A percentile compares a stretch with the other conserved stretches of the same genome.
phyloP scores from a whole-genome alignment of 2,797 vertebrate genomes.

The Pantherophis alleghaniensis region DNA sequence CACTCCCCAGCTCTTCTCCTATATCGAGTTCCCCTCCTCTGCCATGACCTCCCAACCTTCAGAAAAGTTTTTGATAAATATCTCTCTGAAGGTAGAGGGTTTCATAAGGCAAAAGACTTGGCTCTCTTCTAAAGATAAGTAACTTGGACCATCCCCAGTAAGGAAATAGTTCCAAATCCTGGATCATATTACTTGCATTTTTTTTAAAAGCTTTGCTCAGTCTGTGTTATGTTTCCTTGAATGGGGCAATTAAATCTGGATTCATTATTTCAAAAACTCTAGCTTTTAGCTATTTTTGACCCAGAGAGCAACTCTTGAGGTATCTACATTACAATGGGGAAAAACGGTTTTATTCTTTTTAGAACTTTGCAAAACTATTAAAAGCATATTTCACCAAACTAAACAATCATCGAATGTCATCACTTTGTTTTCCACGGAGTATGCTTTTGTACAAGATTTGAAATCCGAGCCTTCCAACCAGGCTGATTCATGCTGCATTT shows the following conservation, averaged over 20 bases:
- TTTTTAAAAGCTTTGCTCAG: neutral
- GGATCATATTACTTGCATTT: neutral
- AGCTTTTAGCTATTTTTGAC: neutral
- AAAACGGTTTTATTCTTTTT: neutral
- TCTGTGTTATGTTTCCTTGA: neutral
- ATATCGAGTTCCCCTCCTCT: neutral
- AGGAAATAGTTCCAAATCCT: neutral
- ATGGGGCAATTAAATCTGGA: neutral
- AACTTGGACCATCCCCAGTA: neutral
- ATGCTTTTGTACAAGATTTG: conserved; percentile 46
- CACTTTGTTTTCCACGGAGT: conserved; percentile 28
- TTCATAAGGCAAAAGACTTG: neutral
- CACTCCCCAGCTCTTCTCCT: neutral
- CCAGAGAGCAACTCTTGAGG: neutral
- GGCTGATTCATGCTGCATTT: conserved; percentile 61
- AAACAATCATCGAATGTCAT: neutral
- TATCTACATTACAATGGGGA: neutral
- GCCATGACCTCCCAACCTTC: neutral
- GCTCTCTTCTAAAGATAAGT: neutral
- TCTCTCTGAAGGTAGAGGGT: neutral
- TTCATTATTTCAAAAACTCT: neutral
- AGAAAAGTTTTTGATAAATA: neutral
- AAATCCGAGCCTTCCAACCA: conserved; percentile 41
- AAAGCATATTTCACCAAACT: neutral
- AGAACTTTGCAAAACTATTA: neutral